Evolutionary conservation across 2,888 invertebrate genomes (phyloP).

Genomic region (Ormyrus labotus): DNA sequence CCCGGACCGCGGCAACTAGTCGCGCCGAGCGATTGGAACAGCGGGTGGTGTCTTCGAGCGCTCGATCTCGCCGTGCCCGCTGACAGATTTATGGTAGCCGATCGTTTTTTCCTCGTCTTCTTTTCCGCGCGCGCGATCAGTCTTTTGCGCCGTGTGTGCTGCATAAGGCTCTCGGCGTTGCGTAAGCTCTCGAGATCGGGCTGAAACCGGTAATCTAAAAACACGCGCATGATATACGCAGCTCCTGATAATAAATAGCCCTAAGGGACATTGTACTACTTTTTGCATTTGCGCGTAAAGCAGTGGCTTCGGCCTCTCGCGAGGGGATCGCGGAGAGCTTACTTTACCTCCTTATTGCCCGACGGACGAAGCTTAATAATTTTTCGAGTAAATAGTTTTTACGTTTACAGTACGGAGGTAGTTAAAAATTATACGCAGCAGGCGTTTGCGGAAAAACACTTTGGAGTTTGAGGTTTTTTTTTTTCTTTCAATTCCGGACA

Average conservation of each 20-base stretch:
- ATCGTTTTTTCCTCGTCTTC: slow-evolving; percentile 18
- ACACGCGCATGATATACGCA: slow-evolving; percentile 33
- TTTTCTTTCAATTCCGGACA: no score
- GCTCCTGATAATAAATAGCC: slow-evolving; percentile 47
- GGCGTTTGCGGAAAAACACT: no score
- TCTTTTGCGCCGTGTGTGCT: no score
- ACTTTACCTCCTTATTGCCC: no score
- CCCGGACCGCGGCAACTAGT: slow-evolving; percentile 1
- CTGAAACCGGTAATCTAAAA: slow-evolving; percentile 56
- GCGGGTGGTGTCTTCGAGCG: slow-evolving; percentile 50
- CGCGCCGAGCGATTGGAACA: slow-evolving; percentile 37
- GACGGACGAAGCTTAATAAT: no score
- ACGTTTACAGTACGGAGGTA: no score
- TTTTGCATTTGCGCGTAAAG: slow-evolving; percentile 38
- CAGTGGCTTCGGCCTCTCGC: no score
- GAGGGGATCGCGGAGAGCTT: no score
- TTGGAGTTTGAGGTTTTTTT: no score
- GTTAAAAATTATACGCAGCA: no score
- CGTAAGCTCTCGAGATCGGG: slow-evolving; percentile 60
- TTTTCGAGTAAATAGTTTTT: no score
- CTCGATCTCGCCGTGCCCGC: slow-evolving; percentile 17
- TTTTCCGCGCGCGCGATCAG: not conserved
- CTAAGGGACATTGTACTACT: slow-evolving; percentile 46
- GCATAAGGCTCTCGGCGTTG: slow-evolving; percentile 57
- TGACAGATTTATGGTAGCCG: slow-evolving; percentile 52